Base-by-base conservation (phyloP, 2,888 invertebrate species). In the Nomada lathburiana region DNA sequence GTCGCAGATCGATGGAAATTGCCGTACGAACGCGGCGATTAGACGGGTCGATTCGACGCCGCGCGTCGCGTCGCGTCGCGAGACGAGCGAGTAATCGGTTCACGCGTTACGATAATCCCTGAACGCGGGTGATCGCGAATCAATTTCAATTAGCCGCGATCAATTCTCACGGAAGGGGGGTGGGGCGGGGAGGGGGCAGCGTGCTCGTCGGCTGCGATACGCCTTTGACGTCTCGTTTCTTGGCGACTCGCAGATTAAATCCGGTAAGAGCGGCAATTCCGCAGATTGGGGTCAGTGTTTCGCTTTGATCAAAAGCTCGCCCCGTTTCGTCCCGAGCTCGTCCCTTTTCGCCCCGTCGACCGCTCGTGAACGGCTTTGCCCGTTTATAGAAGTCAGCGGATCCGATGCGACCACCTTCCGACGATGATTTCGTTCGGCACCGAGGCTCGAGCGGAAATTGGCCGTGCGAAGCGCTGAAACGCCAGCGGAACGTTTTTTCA, bases 401-500 rank as follows among this genome's bases (percentile, higher is more conserved):
- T 36, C 18, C 16, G 18, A 69, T 26, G 11, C 13, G 29, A 42
- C 18, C 42, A 7, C 10, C 20, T 63, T n/a, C 23, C 52, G 10
- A n/a, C 55, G 13, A 26, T 26, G 47, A 59, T 59, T 20, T 16
- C 52, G 29, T 0, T 5, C 23, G 50, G 0, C 5, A 16, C 5
- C 0, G 20, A 7, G 42, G 2, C 20, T 26, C 69, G 53, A 44
- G 63, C 57, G 63, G 62, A 52, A 68, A 69, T 85, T 60, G 79
- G 52, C 50, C 62, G 67, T 60, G 77, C 68, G 53, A 76, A 67
- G 72, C 55, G 36, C 44, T 73, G 71, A 57, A 57, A 85, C 44
- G 52, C 26, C 64, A 62, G 67, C 75, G 68, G 80, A 65, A 74
- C 80, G 70, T 78, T 82, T 84, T 83, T 85, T 87, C 84, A 81